Percentiles rank a stretch among this genome's conserved stretches.
Evolutionary conservation across 2,888 invertebrate species (phyloP).

Genomic region (Trachelus tabidus): DNA sequence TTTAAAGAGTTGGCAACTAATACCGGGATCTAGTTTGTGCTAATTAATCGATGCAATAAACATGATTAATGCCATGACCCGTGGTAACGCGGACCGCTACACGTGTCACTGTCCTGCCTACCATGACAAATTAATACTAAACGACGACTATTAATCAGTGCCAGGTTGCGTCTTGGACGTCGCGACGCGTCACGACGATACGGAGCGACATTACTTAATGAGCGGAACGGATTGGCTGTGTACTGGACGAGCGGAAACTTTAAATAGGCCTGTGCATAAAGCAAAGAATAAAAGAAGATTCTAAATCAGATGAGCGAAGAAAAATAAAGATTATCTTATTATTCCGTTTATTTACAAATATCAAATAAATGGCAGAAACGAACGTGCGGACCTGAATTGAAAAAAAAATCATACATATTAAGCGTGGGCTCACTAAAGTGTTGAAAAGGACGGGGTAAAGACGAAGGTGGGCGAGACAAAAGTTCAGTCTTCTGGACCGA

Average conservation of each 20-base stretch:
- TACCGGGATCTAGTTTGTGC: conserved; percentile 34
- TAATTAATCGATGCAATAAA: conserved; percentile 43
- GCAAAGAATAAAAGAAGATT: background rate
- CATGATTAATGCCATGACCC: conserved; percentile 40
- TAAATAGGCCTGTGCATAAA: background rate
- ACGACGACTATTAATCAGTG: conserved; percentile 21
- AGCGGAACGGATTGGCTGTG: background rate
- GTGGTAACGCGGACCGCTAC: conserved; percentile 27
- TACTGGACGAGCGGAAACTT: background rate
- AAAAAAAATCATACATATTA: background rate
- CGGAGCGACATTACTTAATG: background rate
- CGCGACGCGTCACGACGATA: background rate
- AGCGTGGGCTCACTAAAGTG: background rate
- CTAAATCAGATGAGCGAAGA: background rate
- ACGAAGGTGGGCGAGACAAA: background rate
- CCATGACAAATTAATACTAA: conserved; percentile 34
- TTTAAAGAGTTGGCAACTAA: conserved; percentile 28
- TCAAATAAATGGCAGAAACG: background rate
- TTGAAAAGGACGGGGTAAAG: background rate
- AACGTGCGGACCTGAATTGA: background rate
- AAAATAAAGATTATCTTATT: background rate
- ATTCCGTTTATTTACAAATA: background rate
- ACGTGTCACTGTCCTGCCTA: conserved; percentile 31
- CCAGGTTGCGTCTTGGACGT: background rate
- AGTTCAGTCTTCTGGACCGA: background rate